Evolutionary conservation across 2,797 vertebrate genomes (phyloP), one percentile per base, ranked within the genome.

Genomic region (Gymnothorax reevesii): DNA sequence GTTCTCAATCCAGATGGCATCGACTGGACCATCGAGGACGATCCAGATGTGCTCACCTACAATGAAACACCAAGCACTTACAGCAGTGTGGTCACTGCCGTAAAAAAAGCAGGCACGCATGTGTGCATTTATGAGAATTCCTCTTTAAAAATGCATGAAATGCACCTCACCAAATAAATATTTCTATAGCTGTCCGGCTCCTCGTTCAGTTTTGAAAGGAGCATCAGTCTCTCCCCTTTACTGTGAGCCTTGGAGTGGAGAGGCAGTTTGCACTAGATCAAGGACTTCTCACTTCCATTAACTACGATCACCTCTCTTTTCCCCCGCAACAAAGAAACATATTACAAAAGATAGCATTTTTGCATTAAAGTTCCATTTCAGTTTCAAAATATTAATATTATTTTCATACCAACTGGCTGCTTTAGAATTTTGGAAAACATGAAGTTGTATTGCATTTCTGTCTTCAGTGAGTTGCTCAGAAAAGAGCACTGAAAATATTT

Each of bases 1-100:
- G 89, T 99, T 99, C 93, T 99, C 98, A 89, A 99, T 99, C 98
- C 98, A 99, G 92, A 99, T 98, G 73, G 98, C 98, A 88, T 99
- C 98, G 2, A 99, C 98, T 7, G 98, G 99, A 83, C 99, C 99
- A 92, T 99, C 98, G 88, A 99, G 94, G 83, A 99, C 97, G 85
- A 99, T 98, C 99, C 98, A 99, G 89, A 99, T 96, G 89, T 99
- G 96, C 55, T 99, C 98, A 77, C 97, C 98, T 99, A 89, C 7
- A 90, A 54, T 88, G 10, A 84, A 83, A 84, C 17, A 42, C n/a
- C 62, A 87, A 80, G 83, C 80, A 27, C 82, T 64, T 22, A 25
- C 73, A 80, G 77, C n/a, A 52, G 49, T 77, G 73, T n/a, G 77
- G 52, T 55, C 3, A 80, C 75, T 79, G 49, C 33, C 15, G 9